Evolutionary conservation across 2,113 vertebrate species (phyloP), one percentile per base, ranked within the genome.

Genomic region (Drymodes brunneopygia): DNA sequence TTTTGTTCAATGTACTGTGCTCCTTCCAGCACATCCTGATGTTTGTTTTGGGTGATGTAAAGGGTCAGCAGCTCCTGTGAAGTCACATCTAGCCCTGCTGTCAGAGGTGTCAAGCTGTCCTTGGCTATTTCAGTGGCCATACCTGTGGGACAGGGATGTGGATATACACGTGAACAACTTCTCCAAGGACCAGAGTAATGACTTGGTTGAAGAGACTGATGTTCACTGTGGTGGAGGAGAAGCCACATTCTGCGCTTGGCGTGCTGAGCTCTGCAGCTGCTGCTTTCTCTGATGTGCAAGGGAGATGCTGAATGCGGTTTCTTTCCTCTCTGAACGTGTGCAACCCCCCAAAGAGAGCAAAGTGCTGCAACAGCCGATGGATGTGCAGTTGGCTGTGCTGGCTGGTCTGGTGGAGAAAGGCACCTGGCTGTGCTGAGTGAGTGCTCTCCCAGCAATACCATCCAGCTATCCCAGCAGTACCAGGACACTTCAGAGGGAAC

Each of bases 191-290:
- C 29, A 23, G 62, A 92, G 60, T 35, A 51, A 84, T 51, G 89
- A 77, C 69, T 70, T 75, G 81, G 67, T 90, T 84, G 95, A 88
- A 77, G 91, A 75, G 18, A 33, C n/a, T 71, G 75, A 88, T 62
- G 72, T 67, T 91, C 17, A 1, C 72, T 69, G 67, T 65, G 83
- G 73, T 60, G 81, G 86, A 80, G 93, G 67, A 90, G 71, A 61
- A 94, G 66, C 90, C 83, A 80, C 33, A 35, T 95, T 81, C 64
- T 4, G 36, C 70, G 28, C 83, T 95, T 97, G 96, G 97, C 88
- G 0, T 54, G 53, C 42, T 15, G 38, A 80, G 51, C 86, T 72
- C 65, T 82, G 90, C 94, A 97, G 96, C 92, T 97, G 88, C 88
- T 60, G 71, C 14, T 61, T 79, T 81, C 80, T 86, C 83, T 97